Evolutionary conservation across 1,140 invertebrate genomes (phyloP).

Genomic region (Theocolax elegans): DNA sequence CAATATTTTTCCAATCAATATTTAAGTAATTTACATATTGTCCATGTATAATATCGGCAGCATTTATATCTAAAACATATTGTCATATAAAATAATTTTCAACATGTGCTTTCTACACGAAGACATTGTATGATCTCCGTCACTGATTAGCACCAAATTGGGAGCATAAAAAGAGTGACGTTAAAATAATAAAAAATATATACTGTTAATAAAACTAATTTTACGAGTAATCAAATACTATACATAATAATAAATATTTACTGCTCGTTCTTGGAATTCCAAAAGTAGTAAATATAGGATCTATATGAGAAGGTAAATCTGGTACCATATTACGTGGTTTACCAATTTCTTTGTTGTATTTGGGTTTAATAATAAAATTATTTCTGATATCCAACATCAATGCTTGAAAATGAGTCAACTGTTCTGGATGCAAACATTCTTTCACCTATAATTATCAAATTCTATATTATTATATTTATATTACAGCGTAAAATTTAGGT

Average conservation of each 20-base stretch:
- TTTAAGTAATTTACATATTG: background rate
- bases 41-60: conserved; percentile 33
- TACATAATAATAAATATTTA: conserved; percentile 30
- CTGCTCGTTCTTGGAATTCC: conserved; percentile 38
- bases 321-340: conserved; percentile 42
- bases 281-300: conserved; percentile 47
- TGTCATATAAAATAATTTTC: too few relatives aligned
- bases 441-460: conserved; percentile 45
- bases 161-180: too few relatives aligned
- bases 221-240: too few relatives aligned
- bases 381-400: conserved; percentile 49
- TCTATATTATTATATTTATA: too few relatives aligned
- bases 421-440: conserved; percentile 43
- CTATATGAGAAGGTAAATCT: conserved; percentile 47
- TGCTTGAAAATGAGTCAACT: conserved; percentile 43
- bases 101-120: too few relatives aligned
- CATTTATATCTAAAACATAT: too few relatives aligned
- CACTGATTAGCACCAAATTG: too few relatives aligned
- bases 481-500: too few relatives aligned
- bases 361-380: conserved; percentile 46
- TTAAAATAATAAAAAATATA: too few relatives aligned
- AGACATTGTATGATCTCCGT: too few relatives aligned
- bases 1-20: background rate
- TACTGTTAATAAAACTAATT: too few relatives aligned
- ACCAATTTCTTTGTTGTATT: conserved; percentile 50